Percentiles rank a stretch among this genome's conserved stretches.
Conservation (phyloP, 2,797 vertebrate genomes). For the Lepus oiostolus region DNA sequence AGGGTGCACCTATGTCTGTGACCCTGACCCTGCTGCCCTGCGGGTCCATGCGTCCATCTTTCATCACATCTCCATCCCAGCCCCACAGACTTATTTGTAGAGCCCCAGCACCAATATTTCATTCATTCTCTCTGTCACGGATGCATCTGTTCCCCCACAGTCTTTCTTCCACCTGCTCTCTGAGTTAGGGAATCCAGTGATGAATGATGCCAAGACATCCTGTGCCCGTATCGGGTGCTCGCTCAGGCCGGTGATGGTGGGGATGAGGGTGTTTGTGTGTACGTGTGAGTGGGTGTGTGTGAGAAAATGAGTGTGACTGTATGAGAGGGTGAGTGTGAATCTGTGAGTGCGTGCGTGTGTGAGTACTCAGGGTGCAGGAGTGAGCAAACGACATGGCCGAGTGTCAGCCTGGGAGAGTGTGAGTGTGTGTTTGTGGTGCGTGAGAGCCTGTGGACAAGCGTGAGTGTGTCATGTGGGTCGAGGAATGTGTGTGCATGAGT, state of each 20-base stretch:
- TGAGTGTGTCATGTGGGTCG: not conserved
- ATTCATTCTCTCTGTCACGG: not conserved
- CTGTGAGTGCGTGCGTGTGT: not conserved
- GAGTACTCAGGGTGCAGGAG: not conserved
- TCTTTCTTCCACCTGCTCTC: not conserved
- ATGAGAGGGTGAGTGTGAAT: not conserved
- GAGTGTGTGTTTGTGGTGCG: not conserved
- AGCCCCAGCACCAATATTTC: not conserved
- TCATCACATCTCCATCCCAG: not conserved
- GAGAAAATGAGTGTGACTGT: not conserved
- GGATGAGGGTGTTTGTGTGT: not conserved
- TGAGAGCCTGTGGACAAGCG: not conserved
- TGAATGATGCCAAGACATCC: not conserved
- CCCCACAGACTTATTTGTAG: not conserved
- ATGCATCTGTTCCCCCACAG: not conserved
- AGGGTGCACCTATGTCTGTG: not conserved
- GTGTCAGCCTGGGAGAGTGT: not conserved
- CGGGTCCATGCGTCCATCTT: not conserved
- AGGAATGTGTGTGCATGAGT: not conserved
- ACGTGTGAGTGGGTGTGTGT: no score
- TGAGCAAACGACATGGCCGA: no score
- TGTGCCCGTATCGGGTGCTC: not conserved
- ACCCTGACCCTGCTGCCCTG: not conserved
- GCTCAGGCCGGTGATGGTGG: no score
- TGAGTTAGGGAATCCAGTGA: not conserved